A percentile compares a stretch with the other conserved stretches of the same genome.
These are phyloP conservation scores for Pandemis corylana DNA, from an alignment of 2,888 invertebrate genomes.

Conservation along the genomic window DNA sequence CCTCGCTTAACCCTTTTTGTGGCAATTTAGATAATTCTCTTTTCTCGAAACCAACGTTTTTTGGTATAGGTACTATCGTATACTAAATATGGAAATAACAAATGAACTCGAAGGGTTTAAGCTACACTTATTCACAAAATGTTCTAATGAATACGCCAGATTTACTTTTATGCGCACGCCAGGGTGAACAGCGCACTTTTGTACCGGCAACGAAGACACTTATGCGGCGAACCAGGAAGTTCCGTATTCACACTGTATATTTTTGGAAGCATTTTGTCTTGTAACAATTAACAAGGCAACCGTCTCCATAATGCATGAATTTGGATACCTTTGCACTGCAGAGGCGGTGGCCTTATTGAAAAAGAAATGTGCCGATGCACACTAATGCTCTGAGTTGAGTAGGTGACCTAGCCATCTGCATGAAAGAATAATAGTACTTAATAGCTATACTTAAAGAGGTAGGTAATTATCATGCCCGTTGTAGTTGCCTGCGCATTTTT, in stretches of 20 bases:
- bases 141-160: background rate
- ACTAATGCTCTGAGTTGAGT: background rate
- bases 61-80: background rate
- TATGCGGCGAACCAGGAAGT: constrained; percentile 10
- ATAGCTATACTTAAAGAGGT: too few species aligned
- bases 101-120: background rate
- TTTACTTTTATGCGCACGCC: constrained; percentile 43
- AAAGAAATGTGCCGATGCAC: constrained; percentile 1
- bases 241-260: background rate
- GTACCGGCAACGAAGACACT: background rate
- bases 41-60: background rate
- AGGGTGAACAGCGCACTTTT: constrained; percentile 43
- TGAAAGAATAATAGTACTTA: background rate
- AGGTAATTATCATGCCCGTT: too few species aligned
- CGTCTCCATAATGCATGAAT: background rate
- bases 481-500: too few species aligned
- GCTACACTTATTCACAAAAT: background rate
- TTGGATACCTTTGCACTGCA: background rate
- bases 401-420: background rate
- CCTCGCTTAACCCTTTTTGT: background rate
- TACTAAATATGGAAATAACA: background rate
- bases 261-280: background rate
- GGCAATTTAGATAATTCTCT: background rate
- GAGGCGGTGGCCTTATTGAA: background rate
- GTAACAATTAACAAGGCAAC: too few species aligned